Percentiles rank a stretch among this genome's conserved stretches.
These are phyloP conservation scores for Aphelocoma californica DNA, from an alignment of 2,797 vertebrate species.

Conservation along the genomic window DNA sequence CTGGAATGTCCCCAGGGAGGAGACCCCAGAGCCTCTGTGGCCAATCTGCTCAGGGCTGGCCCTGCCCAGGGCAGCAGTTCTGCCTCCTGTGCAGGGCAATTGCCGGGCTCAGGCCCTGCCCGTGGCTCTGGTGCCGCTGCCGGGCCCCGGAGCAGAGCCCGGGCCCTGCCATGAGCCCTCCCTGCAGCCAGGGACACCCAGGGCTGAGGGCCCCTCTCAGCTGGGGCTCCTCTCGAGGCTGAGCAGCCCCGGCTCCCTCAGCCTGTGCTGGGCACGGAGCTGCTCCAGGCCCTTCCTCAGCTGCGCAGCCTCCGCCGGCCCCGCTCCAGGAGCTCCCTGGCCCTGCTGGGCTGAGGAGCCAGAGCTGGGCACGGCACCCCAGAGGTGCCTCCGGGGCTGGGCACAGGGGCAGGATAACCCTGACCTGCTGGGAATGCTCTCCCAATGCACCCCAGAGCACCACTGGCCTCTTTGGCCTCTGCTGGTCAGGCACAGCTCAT, in stretches of 20 bases:
- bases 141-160: no score
- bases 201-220: not conserved
- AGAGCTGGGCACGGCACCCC: not conserved
- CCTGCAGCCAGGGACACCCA: no score
- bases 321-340: not conserved
- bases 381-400: not conserved
- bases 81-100: not conserved
- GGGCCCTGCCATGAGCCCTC: no score
- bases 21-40: not conserved
- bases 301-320: not conserved
- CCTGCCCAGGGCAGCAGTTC: not conserved
- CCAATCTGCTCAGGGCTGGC: not conserved
- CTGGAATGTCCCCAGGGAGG: not conserved
- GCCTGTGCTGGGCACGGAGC: not conserved
- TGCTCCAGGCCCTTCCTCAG: not conserved
- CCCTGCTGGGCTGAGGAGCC: not conserved
- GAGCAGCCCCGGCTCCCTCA: not conserved
- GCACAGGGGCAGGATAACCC: not conserved
- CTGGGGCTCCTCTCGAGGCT: not conserved
- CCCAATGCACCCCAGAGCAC: rapidly evolving
- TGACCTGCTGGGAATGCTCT: not conserved
- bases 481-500: not conserved
- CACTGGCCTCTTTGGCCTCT: not conserved
- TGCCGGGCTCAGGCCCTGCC: not conserved
- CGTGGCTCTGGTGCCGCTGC: not conserved